phyloP scores from a whole-genome alignment of 2,797 vertebrate genomes.

The Parauchenoglanis punctatus region DNA sequence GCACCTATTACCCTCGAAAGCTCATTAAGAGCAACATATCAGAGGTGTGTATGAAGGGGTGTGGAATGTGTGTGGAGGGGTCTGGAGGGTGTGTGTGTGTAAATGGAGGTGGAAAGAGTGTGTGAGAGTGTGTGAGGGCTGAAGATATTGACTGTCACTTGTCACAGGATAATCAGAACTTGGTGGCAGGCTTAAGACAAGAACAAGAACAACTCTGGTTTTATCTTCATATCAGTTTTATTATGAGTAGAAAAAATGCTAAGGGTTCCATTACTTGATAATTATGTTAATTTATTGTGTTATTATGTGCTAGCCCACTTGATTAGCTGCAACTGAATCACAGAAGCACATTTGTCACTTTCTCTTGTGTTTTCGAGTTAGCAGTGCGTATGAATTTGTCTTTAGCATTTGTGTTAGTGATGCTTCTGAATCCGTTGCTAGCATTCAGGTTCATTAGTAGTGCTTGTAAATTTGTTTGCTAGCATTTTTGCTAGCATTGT shows the following conservation, averaged over 20 bases:
- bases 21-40: constrained; percentile 51
- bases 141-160: constrained; percentile 41
- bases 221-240: neutral
- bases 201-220: neutral
- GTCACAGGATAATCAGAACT: constrained; percentile 17
- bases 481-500: too few relatives aligned
- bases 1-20: constrained; percentile 61
- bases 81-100: constrained; percentile 33
- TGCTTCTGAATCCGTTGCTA: neutral
- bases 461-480: neutral
- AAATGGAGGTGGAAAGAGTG: constrained; percentile 42
- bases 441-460: too few relatives aligned
- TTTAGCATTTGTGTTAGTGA: neutral
- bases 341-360: neutral
- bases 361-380: neutral
- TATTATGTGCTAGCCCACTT: neutral
- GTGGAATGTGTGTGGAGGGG: constrained; percentile 35
- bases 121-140: constrained; percentile 36
- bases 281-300: neutral
- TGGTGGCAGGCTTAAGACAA: constrained; percentile 2
- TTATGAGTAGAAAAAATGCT: neutral
- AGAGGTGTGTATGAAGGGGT: constrained; percentile 34
- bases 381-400: neutral
- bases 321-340: neutral
- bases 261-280: neutral